Percentiles rank a stretch among this genome's conserved stretches.
Evolutionary conservation across 92 coral and sea anemone species (phyloP).

Genomic region (Porites evermanni): DNA sequence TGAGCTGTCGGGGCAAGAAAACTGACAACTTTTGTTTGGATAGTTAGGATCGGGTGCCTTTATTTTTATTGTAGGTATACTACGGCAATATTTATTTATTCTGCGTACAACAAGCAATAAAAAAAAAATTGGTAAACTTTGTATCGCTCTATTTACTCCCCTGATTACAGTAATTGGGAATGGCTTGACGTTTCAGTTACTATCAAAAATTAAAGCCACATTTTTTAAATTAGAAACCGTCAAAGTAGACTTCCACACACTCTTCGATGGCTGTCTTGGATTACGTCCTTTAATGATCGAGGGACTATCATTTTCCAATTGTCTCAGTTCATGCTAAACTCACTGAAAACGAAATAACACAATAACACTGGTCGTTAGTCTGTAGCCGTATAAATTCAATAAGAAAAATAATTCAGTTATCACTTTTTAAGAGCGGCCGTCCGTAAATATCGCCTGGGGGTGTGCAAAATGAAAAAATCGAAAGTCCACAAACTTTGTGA

Average conservation of each 20-base stretch:
- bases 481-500: no score
- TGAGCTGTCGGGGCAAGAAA: not conserved
- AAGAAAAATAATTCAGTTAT: not conserved
- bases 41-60: not conserved
- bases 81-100: not conserved
- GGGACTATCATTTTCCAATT: no score
- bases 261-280: not conserved
- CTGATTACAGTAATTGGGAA: not conserved
- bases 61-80: not conserved
- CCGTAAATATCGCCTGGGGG: no score
- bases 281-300: not conserved
- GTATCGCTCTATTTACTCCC: conserved; percentile 18
- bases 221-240: not conserved
- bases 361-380: not conserved
- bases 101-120: conserved; percentile 14
- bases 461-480: no score
- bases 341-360: no score
- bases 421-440: not conserved
- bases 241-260: no score
- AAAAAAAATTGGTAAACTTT: not conserved
- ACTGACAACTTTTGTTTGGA: not conserved
- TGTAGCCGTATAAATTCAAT: no score
- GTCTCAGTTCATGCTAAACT: no score
- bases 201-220: no score
- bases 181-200: no score